Conservation (phyloP, 2,797 vertebrate genomes). For the Microctenopoma lineatum region DNA sequence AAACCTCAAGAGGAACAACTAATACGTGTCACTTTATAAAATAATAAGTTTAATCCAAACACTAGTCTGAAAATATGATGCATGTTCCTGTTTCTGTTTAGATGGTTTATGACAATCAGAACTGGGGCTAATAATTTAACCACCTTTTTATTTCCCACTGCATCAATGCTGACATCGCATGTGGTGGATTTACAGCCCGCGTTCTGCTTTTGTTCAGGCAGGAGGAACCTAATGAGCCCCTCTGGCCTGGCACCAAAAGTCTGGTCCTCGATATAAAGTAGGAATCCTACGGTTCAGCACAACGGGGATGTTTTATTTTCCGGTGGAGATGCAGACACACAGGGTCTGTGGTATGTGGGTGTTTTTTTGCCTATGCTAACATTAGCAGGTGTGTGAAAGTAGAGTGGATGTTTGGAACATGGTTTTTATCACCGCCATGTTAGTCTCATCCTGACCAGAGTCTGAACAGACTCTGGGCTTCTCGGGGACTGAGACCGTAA, state of each 20-base stretch:
- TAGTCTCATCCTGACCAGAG: too few relatives aligned
- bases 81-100: conserved; percentile 8
- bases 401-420: too few relatives aligned
- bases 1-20: not conserved
- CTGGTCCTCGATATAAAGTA: conserved; percentile 52
- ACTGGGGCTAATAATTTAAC: conserved; percentile 26
- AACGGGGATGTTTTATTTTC: conserved; percentile 68
- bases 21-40: conserved; percentile 2
- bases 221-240: conserved; percentile 34
- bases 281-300: conserved; percentile 68
- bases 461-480: too few relatives aligned
- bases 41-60: not conserved
- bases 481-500: too few relatives aligned
- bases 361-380: not conserved
- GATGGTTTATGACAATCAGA: conserved; percentile 18
- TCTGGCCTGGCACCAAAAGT: conserved; percentile 43
- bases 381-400: conserved; percentile 44
- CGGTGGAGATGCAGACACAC: conserved; percentile 41
- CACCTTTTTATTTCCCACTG: conserved; percentile 33
- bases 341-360: not conserved
- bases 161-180: conserved; percentile 53
- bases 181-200: conserved; percentile 51
- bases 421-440: too few relatives aligned
- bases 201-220: conserved; percentile 23
- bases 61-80: not conserved